Evolutionary conservation across 2,113 vertebrate genomes (phyloP).

Genomic region (Dipodomys stephensi): DNA sequence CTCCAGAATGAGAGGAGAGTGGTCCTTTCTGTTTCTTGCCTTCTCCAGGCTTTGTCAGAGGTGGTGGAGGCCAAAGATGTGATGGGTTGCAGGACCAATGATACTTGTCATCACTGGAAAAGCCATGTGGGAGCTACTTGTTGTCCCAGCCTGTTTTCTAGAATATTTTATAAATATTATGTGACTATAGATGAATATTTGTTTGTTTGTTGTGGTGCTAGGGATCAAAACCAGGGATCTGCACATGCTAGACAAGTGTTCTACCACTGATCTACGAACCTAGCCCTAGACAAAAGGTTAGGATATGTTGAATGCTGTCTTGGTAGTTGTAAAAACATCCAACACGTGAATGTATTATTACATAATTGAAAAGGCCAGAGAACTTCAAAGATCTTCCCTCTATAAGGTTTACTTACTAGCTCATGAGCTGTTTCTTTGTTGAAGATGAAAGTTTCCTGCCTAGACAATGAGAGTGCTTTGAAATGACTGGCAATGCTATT

Average conservation of each 20-base stretch:
- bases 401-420: conserved; percentile 82
- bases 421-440: conserved; percentile 80
- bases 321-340: conserved; percentile 82
- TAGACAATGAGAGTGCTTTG: conserved; percentile 76
- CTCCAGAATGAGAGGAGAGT: neutral
- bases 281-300: neutral
- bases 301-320: conserved; percentile 79
- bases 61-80: neutral
- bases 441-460: conserved; percentile 82
- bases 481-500: conserved; percentile 77
- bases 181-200: too few species aligned
- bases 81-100: neutral
- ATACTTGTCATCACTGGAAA: neutral
- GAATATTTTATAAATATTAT: neutral
- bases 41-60: neutral
- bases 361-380: conserved; percentile 80
- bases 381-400: conserved; percentile 80
- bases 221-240: too few species aligned
- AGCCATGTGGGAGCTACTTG: neutral
- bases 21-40: neutral
- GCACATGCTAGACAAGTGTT: too few species aligned
- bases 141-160: neutral
- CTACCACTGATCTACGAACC: too few species aligned
- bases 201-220: too few species aligned
- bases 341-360: conserved; percentile 82